phyloP scores from a whole-genome alignment of 2,888 invertebrate genomes.

The Agelastica alni region DNA sequence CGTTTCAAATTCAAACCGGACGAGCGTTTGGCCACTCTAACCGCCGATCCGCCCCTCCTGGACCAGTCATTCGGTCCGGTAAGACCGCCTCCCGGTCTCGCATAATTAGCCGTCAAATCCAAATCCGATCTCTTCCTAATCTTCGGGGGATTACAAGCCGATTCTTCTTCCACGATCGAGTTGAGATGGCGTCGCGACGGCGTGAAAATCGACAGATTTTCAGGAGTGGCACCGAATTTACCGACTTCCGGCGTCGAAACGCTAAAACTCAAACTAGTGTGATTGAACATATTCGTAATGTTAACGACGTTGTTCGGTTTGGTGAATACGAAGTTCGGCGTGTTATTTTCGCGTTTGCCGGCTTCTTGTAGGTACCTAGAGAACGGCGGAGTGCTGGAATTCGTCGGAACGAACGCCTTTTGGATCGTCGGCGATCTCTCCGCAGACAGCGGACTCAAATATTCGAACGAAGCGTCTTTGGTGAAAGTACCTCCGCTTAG shows the following conservation, averaged over 20 bases:
- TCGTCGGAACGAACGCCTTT: not conserved
- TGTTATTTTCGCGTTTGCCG: not conserved
- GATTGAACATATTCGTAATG: not conserved
- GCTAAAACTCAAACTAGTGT: not conserved
- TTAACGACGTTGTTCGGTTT: not conserved
- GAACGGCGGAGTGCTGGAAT: not conserved
- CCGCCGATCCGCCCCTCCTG: slow-evolving; percentile 32
- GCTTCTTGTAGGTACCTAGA: not conserved
- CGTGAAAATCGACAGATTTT: not conserved
- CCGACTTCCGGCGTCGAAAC: not conserved
- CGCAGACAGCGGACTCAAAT: not conserved
- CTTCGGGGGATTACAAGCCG: not conserved
- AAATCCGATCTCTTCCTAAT: slow-evolving; percentile 32
- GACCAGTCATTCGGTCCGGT: slow-evolving; percentile 37
- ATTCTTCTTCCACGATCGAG: not conserved
- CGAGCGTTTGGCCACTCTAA: slow-evolving; percentile 34
- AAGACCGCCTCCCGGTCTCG: slow-evolving; percentile 36
- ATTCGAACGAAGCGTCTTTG: slow-evolving; percentile 27
- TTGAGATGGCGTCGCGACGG: not conserved
- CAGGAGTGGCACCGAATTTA: no score
- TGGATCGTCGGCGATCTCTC: not conserved
- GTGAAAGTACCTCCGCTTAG: slow-evolving; percentile 44
- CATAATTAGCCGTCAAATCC: slow-evolving; percentile 32
- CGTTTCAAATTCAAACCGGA: slow-evolving; percentile 39
- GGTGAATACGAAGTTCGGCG: not conserved